Conservation (phyloP, 2,113 vertebrate species). For the Glareola pratincola region DNA sequence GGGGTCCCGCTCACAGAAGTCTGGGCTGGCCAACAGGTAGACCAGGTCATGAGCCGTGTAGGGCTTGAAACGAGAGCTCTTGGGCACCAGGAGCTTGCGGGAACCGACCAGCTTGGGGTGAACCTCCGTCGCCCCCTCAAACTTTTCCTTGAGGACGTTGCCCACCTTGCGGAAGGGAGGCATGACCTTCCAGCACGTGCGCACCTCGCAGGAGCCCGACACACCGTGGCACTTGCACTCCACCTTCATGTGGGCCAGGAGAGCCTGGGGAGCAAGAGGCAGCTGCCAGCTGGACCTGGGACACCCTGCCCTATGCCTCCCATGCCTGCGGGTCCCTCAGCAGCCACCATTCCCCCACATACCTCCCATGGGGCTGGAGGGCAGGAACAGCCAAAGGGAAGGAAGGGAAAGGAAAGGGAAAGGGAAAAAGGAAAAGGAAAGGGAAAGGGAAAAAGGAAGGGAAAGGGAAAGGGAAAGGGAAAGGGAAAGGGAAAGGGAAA, state of each 20-base stretch:
- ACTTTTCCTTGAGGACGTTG: conserved; percentile 76
- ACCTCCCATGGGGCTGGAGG: not conserved
- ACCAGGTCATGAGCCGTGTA: conserved; percentile 72
- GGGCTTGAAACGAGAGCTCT: conserved; percentile 77
- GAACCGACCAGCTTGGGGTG: not conserved
- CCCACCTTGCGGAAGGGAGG: conserved; percentile 75
- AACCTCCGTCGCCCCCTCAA: conserved; percentile 76
- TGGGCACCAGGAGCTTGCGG: conserved; percentile 73
- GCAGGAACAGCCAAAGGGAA: not conserved
- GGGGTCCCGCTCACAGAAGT: conserved; percentile 74
- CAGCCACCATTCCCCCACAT: rapidly evolving
- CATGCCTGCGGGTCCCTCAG: not conserved
- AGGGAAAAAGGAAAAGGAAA: too few species aligned
- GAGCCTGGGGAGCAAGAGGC: conserved; percentile 53
- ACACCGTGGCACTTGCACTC: conserved; percentile 78
- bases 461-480: not conserved
- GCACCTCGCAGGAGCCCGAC: conserved; percentile 76
- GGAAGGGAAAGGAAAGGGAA: not conserved
- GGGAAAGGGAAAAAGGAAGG: too few species aligned
- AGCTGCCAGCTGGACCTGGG: not conserved
- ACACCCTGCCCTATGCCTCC: not conserved
- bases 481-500: too few species aligned
- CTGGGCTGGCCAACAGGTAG: conserved; percentile 75
- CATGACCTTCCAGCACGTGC: conserved; percentile 80
- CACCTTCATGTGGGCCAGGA: conserved; percentile 80